phyloP scores from a whole-genome alignment of 1,140 invertebrate genomes.

The Leptonema lineaticorne region DNA sequence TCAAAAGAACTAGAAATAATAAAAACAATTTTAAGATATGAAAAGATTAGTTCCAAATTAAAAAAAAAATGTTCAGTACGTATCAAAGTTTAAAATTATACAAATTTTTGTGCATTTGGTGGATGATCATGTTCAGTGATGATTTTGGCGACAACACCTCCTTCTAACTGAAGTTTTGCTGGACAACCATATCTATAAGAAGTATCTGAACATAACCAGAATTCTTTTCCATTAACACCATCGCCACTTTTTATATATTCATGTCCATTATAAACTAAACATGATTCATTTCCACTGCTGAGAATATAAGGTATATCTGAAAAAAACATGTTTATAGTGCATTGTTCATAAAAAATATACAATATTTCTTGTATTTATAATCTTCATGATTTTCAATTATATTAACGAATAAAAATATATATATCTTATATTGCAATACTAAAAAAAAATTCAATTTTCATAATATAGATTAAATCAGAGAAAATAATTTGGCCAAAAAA shows the following conservation, averaged over 20 bases:
- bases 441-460: too few species aligned
- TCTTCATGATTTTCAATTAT: too few species aligned
- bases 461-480: too few species aligned
- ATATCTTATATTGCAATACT: too few species aligned
- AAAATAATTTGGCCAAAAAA: too few species aligned
- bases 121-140: constrained; percentile 29
- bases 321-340: neutral
- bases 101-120: constrained; percentile 30
- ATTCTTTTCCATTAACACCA: constrained; percentile 17
- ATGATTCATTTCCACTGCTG: constrained; percentile 27
- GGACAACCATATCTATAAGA: constrained; percentile 19
- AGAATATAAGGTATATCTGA: constrained; percentile 36
- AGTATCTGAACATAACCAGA: constrained; percentile 28
- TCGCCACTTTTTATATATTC: constrained; percentile 24
- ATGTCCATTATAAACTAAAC: constrained; percentile 32
- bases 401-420: too few species aligned
- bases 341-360: too few species aligned
- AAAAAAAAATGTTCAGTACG: neutral
- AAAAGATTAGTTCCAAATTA: too few species aligned
- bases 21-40: too few species aligned
- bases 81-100: constrained; percentile 6
- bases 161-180: constrained; percentile 25
- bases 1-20: too few species aligned
- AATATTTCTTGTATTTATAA: too few species aligned
- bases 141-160: constrained; percentile 28